These are phyloP conservation scores for Merodon equestris DNA, from an alignment of 2,888 invertebrate species.

Conservation along the genomic window DNA sequence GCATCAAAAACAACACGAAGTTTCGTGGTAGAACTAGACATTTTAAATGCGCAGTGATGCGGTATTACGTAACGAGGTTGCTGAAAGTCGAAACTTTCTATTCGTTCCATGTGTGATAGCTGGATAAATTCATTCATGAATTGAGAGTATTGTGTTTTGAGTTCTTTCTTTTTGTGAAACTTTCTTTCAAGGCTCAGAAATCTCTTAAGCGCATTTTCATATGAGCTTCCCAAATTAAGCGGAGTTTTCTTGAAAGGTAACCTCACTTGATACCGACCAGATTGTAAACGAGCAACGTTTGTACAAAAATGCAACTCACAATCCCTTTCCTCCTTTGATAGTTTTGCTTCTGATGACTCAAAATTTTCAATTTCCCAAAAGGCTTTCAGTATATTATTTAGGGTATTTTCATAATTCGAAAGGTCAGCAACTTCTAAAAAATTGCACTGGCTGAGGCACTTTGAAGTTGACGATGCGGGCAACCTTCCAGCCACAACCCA, in stretches of 20 bases:
- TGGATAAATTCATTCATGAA: no score
- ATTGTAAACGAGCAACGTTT: conserved; percentile 1
- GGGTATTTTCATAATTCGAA: background rate
- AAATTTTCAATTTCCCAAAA: no score
- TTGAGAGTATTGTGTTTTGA: conserved; percentile 15
- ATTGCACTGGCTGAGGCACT: background rate
- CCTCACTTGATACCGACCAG: no score
- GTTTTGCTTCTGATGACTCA: conserved; percentile 4
- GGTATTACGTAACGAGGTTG: conserved; percentile 36
- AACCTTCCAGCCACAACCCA: conserved; percentile 44
- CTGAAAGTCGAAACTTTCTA: no score
- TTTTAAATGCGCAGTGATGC: conserved; percentile 40
- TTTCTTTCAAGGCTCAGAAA: conserved; percentile 42
- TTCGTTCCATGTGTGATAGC: no score
- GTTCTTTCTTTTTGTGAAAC: conserved; percentile 23
- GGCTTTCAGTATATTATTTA: conserved; percentile 6
- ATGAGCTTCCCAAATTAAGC: no score
- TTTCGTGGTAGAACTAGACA: conserved; percentile 41
- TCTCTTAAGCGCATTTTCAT: conserved; percentile 39
- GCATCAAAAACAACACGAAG: conserved; percentile 42
- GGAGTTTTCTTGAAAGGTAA: no score
- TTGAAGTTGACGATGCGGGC: background rate
- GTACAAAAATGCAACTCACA: no score
- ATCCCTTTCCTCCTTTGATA: conserved; percentile 6
- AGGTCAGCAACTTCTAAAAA: no score